These are phyloP conservation scores for Epizoanthus stellaris DNA, from an alignment of 92 coral and sea anemone genomes.

Conservation along the genomic window DNA sequence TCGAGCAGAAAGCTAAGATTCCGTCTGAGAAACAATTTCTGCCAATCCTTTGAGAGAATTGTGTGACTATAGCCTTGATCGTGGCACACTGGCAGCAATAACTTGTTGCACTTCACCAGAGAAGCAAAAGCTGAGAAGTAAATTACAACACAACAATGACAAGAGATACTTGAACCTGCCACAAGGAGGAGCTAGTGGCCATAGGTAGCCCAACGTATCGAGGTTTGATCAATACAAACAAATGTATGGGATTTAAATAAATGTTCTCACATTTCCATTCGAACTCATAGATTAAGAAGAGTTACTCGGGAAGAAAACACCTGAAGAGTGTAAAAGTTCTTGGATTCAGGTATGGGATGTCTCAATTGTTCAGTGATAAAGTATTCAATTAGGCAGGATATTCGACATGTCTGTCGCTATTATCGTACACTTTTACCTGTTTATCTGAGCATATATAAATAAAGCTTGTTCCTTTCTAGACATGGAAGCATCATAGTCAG, in stretches of 20 bases:
- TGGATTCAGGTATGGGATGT: constrained; percentile 1
- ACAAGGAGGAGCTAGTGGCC: too few species aligned
- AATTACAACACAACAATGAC: not conserved
- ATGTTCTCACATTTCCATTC: not conserved
- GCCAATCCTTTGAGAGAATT: constrained; percentile 9
- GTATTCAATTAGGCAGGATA: too few species aligned
- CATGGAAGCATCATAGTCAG: constrained; percentile 22
- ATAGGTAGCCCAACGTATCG: too few species aligned
- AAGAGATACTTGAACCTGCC: not conserved
- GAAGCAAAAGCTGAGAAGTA: constrained; percentile 1
- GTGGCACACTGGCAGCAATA: constrained; percentile 12
- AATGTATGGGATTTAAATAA: too few species aligned
- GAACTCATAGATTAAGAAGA: not conserved
- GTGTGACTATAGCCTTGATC: constrained; percentile 27
- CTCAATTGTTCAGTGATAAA: too few species aligned
- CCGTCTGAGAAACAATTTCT: not conserved
- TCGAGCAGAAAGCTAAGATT: not conserved
- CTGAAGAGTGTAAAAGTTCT: not conserved
- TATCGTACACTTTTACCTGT: too few species aligned
- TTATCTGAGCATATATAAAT: too few species aligned
- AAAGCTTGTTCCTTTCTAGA: not conserved
- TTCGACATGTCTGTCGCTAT: too few species aligned
- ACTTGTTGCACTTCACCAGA: constrained; percentile 13
- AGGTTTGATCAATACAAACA: too few species aligned
- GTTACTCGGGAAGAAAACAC: not conserved